Evolutionary conservation across 2,113 vertebrate genomes (phyloP).

Genomic region (Lonchura striata): DNA sequence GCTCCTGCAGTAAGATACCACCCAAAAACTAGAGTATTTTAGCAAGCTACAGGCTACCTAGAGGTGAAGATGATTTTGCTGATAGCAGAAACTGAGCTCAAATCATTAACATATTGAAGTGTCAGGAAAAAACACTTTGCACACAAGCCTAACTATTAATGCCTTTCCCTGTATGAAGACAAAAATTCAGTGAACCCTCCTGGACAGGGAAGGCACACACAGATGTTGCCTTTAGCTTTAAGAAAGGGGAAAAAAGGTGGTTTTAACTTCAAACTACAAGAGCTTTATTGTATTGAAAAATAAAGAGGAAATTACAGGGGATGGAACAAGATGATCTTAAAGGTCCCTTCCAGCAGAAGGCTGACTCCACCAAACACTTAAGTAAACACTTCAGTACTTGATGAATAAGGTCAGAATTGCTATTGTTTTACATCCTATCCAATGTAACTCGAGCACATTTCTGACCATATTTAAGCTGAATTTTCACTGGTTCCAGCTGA

Average conservation of each 20-base stretch:
- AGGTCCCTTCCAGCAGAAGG: background rate
- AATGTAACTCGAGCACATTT: background rate
- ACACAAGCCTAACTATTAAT: background rate
- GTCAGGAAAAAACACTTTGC: background rate
- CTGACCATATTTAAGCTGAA: background rate
- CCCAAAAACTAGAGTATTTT: background rate
- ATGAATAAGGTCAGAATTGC: background rate
- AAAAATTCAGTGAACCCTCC: background rate
- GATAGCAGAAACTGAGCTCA: slow-evolving; percentile 1
- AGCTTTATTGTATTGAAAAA: background rate
- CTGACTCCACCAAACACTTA: background rate
- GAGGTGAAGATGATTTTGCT: slow-evolving; percentile 22
- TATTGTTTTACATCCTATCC: background rate
- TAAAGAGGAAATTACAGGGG: background rate
- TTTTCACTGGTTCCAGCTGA: background rate
- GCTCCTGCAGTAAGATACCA: background rate
- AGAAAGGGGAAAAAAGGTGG: background rate
- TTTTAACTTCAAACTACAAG: background rate
- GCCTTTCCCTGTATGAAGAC: background rate
- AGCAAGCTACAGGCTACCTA: background rate
- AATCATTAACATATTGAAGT: background rate
- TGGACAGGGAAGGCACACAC: background rate
- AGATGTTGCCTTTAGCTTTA: background rate
- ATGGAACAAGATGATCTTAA: background rate
- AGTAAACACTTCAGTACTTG: background rate